Percentiles rank a stretch among this genome's conserved stretches.
phyloP scores from a whole-genome alignment of 1,140 invertebrate genomes.

The Drosophila azteca region DNA sequence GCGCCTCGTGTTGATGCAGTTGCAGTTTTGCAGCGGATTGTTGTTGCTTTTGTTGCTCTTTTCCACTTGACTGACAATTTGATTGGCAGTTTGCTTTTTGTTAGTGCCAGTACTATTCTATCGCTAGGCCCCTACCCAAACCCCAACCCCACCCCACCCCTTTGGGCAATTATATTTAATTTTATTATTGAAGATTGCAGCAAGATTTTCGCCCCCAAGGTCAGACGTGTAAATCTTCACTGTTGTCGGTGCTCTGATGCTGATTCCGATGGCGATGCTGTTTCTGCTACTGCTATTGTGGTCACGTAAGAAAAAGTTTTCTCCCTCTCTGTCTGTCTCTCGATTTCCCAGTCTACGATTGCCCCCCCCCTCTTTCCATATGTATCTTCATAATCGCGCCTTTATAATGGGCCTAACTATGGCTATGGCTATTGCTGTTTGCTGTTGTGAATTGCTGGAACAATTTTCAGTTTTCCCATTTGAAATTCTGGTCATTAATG shows the following conservation, averaged over 20 bases:
- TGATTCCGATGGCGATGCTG: neutral
- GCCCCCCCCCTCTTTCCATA: conserved; percentile 26
- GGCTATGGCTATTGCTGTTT: conserved; percentile 28
- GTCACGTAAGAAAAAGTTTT: conserved; percentile 77
- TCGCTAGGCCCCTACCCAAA: neutral
- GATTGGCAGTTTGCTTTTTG: conserved; percentile 75
- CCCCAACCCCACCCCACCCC: conserved; percentile 17
- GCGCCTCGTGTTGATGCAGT: conserved; percentile 69
- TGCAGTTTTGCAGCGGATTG: conserved; percentile 65
- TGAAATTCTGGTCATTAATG: conserved; percentile 61
- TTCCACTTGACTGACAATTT: conserved; percentile 81
- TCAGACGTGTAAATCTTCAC: conserved; percentile 78
- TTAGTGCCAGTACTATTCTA: conserved; percentile 64
- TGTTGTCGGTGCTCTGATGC: conserved; percentile 13
- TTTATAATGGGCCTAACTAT: conserved; percentile 70
- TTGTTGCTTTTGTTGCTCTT: conserved; percentile 73
- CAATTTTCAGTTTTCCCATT: conserved; percentile 47
- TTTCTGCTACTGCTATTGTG: conserved; percentile 10
- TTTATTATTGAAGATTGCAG: conserved; percentile 82
- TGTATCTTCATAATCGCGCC: conserved; percentile 59
- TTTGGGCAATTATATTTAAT: conserved; percentile 78
- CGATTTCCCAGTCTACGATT: neutral
- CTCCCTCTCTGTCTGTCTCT: conserved; percentile 16
- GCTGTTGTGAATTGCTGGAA: conserved; percentile 30
- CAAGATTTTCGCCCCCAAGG: conserved; percentile 78